Evolutionary conservation across 2,797 vertebrate genomes (phyloP).

Genomic region (Macroramphosus scolopax): DNA sequence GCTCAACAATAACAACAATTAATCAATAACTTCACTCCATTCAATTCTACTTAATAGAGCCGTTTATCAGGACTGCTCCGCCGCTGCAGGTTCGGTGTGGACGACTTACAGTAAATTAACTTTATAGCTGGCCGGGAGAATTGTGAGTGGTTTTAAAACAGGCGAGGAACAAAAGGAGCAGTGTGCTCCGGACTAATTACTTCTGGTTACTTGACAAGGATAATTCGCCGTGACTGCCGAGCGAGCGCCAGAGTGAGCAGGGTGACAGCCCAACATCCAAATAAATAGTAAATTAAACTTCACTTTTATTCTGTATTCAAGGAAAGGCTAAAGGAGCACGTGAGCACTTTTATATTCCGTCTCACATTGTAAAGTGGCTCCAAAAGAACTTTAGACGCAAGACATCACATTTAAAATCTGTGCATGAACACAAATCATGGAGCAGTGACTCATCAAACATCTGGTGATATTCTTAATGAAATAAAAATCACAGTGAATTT

Average conservation of each 20-base stretch:
- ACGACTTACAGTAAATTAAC: conserved; percentile 13
- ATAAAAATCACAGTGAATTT: too few species aligned
- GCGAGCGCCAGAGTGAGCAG: conserved; percentile 26
- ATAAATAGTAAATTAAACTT: conserved; percentile 17
- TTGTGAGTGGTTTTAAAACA: conserved; percentile 37
- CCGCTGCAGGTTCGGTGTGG: conserved; percentile 8
- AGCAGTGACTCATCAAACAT: too few species aligned
- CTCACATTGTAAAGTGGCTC: too few species aligned
- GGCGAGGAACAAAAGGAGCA: conserved; percentile 49
- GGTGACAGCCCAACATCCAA: conserved; percentile 22
- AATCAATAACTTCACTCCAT: too few species aligned
- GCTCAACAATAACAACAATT: too few species aligned
- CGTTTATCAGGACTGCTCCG: conserved; percentile 25
- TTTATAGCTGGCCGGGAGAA: conserved; percentile 41
- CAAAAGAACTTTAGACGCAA: too few species aligned
- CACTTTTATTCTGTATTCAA: neutral
- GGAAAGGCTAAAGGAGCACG: neutral
- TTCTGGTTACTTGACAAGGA: conserved; percentile 52
- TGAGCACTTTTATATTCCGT: neutral
- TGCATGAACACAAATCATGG: too few species aligned
- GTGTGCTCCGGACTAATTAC: conserved; percentile 54
- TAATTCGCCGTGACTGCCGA: conserved; percentile 45
- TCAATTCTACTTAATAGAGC: conserved; percentile 10
- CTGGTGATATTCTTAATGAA: too few species aligned
- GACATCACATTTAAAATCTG: too few species aligned